Conservation (phyloP, 1,140 invertebrate species). For the Sarcophaga peregrina region DNA sequence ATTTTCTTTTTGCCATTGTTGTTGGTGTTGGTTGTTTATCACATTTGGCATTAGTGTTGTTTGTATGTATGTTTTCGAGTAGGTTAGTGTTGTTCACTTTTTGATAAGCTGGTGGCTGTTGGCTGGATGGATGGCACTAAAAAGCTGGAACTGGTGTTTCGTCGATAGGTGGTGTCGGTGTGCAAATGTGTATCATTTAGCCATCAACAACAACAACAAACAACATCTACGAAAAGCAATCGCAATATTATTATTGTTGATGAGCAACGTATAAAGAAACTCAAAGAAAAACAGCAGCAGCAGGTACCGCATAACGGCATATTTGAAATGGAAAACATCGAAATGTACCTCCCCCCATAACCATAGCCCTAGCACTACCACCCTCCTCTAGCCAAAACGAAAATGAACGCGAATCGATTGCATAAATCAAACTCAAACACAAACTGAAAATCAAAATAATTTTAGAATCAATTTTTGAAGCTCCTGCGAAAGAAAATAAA, state of each 20-base stretch:
- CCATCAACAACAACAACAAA: background rate
- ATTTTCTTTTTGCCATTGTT: background rate
- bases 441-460: constrained; percentile 8
- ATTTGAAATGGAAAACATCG: background rate
- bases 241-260: constrained; percentile 17
- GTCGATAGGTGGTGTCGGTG: background rate
- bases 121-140: background rate
- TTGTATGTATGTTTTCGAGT: background rate
- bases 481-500: background rate
- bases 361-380: too few species aligned
- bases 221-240: background rate
- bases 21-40: background rate
- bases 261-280: background rate
- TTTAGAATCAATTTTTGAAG: constrained; percentile 33
- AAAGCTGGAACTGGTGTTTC: background rate
- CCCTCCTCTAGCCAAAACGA: background rate
- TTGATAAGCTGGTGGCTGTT: background rate
- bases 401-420: background rate
- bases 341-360: too few species aligned
- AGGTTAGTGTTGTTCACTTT: too few species aligned
- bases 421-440: background rate
- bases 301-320: background rate
- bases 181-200: background rate
- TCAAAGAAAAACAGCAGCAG: background rate
- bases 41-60: constrained; percentile 10